A percentile compares a stretch with the other conserved stretches of the same genome.
Conservation (phyloP, 2,888 invertebrate species). For the Drepanosiphum platanoidis region DNA sequence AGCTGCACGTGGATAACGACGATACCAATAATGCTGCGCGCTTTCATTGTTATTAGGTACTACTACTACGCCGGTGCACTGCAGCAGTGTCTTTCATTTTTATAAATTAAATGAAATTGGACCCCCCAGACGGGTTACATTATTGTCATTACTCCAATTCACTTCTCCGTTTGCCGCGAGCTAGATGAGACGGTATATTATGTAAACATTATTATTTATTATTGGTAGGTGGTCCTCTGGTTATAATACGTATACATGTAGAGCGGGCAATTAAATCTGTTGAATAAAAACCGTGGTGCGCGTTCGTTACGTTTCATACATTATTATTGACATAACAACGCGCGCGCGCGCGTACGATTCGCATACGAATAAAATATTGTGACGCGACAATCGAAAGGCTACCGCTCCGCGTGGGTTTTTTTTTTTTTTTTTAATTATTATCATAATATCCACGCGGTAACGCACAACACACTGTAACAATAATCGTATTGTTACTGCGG, state of each 20-base stretch:
- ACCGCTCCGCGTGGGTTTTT: background rate
- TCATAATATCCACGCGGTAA: too few species aligned
- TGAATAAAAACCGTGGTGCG: too few species aligned
- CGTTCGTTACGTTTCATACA: constrained; percentile 13
- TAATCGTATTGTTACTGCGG: too few species aligned
- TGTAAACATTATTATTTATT: constrained; percentile 56
- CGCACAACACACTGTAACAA: too few species aligned
- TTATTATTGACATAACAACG: background rate
- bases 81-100: constrained; percentile 23
- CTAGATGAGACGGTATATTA: constrained; percentile 32
- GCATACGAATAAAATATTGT: constrained; percentile 23
- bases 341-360: too few species aligned
- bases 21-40: too few species aligned
- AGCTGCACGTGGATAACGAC: background rate
- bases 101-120: constrained; percentile 55
- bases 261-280: constrained; percentile 52
- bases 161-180: constrained; percentile 21
- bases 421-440: constrained; percentile 18
- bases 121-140: constrained; percentile 55
- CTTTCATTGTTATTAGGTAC: background rate
- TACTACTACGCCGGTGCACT: too few species aligned
- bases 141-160: constrained; percentile 51
- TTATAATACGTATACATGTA: too few species aligned
- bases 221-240: constrained; percentile 49
- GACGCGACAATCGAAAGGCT: background rate